Base-by-base conservation (phyloP, 2,888 invertebrate genomes). In the Pristionchus exspectatus region DNA sequence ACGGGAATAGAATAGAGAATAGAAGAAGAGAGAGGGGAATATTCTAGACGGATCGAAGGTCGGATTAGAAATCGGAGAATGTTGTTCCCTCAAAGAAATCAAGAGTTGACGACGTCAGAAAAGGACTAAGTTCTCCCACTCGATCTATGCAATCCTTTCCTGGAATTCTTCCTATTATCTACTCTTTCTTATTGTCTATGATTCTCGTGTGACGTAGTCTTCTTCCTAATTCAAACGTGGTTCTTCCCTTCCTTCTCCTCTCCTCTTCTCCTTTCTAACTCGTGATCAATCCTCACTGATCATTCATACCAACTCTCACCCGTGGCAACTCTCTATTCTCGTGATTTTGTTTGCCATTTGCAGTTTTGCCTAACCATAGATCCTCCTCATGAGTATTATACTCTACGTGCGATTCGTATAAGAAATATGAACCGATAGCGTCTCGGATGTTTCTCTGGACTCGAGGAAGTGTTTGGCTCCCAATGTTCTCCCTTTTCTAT, bases 31-130 rank as follows among this genome's bases (percentile, higher is more conserved):
- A 21, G 77, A 44, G 77, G 44, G 18, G 69, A 33, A 14, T 12
- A 72, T 72, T 72, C 69, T 30, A 72, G 77, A 77, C 77, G 77
- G 44, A 44, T 72, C 72, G 72, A 72, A 63, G n/a, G 72, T 7
- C 14, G 77, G 44, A 77, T 77, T 77, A 44, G 77, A 44, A 77
- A 77, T 77, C 38, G 38, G 77, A 77, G 69, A 77, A 4, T 44
- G 77, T 44, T 77, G 38, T 77, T 77, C 74, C 10, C 33, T 21
- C 10, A 27, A n/a, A 69, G n/a, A 24, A 38, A 44, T 24, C 12
- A 44, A 24, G 30, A 38, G 24, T 24, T 77, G 14, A 44, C 27
- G n/a, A 77, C 77, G 77, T 77, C n/a, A 77, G 77, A 44, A 44
- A 27, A 33, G 33, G 69, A 14, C 33, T 72, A 33, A 33, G 33